Base-by-base conservation (phyloP, 2,888 invertebrate species). In the Drosophila differens region DNA sequence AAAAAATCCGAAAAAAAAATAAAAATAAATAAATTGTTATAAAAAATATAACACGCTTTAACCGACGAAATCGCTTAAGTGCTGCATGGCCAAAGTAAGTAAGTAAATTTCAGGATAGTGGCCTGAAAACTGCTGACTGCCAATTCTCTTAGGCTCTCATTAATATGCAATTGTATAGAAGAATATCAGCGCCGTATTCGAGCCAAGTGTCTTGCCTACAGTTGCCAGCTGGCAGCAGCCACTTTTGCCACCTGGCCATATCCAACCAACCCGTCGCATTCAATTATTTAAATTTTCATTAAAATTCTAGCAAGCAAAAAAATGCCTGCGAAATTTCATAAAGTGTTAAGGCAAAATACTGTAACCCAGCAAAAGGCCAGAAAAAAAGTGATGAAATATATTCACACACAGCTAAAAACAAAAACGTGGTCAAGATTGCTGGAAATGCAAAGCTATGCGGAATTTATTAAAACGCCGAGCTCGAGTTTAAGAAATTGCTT, bases 271-370 rank as follows among this genome's bases (percentile, higher is more conserved):
- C 30, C 69, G 59, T 61, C 67, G 66, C 76, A 82, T 90, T 87
- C 91, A 87, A 90, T 87, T 87, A 87, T 87, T 87, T 87, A 87
- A 90, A 87, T 89, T 90, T 87, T 87, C 87, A 90, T 87, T 87
- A 89, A 90, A 83, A 72, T 79, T 79, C 77, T 71, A 74, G 73
- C 74, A 83, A 81, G 25, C 41, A 60, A 62, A 67, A 30, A 53
- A 4, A 81, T 70, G 32, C 57, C 66, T 64, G 74, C 62, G 59
- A 75, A 85, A 82, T 78, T 86, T 80, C 76, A 79, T 84, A 86
- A 85, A 89, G 85, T 89, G 85, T 86, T 85, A 86, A 79, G 69
- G 59, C 54, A 65, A 69, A 81, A 72, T 68, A 44, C 71, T 52
- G 58, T 55, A 53, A 54, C 39, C 22, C 49, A 28, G 47, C 64